Percentiles rank a stretch among this genome's conserved stretches.
Evolutionary conservation across 2,888 invertebrate species (phyloP).

Genomic region (Scaptomyza tumidula): DNA sequence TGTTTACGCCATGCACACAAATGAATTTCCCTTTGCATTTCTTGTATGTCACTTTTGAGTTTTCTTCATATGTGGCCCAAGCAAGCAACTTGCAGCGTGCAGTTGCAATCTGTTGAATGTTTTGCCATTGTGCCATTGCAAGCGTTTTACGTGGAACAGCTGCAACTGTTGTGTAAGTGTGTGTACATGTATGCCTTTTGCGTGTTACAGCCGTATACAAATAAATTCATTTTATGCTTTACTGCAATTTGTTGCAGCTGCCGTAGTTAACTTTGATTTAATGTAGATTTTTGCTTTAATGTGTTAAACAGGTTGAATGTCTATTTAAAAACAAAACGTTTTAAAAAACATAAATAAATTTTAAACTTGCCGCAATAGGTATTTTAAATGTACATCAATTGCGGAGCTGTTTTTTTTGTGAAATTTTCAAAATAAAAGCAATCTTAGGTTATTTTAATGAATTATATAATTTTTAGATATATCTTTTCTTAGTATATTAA

Average conservation of each 20-base stretch:
- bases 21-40: neutral
- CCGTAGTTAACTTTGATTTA: conserved; percentile 27
- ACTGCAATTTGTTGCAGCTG: conserved; percentile 17
- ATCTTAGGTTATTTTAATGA: too few species aligned
- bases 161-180: too few species aligned
- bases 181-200: neutral
- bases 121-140: conserved; percentile 5
- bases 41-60: neutral
- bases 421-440: neutral
- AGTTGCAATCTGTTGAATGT: conserved; percentile 5
- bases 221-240: conserved; percentile 38
- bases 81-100: neutral
- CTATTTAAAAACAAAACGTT: neutral
- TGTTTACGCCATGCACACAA: neutral
- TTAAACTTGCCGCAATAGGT: neutral
- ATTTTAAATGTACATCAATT: neutral
- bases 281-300: neutral
- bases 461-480: too few species aligned
- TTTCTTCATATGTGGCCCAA: neutral
- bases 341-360: neutral
- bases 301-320: conserved; percentile 1
- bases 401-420: neutral
- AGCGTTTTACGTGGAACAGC: neutral
- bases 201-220: conserved; percentile 4
- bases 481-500: too few species aligned